Percentiles rank a stretch among this genome's conserved stretches.
Conservation (phyloP, 2,797 vertebrate species). For the Enteromius radiatus region DNA sequence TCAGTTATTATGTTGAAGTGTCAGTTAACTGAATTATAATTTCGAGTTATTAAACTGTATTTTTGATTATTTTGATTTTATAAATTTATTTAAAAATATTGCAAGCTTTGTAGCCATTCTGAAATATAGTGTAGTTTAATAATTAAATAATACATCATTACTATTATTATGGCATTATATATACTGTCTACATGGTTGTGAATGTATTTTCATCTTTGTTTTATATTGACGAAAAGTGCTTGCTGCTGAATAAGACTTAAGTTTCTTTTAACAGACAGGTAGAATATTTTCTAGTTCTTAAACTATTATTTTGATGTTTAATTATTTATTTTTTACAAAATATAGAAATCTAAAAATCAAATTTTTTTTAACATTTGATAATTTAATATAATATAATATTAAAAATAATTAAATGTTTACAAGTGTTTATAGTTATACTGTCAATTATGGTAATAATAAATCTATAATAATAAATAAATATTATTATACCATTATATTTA, state of each 20-base stretch:
- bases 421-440: background rate
- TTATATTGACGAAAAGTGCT: background rate
- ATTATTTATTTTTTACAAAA: background rate
- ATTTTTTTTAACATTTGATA: too few species aligned
- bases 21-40: background rate
- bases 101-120: background rate
- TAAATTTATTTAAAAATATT: background rate
- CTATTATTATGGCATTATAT: background rate
- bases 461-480: too few species aligned
- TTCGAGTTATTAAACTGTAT: background rate
- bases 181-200: background rate
- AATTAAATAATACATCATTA: background rate
- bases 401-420: too few species aligned
- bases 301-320: background rate
- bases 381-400: too few species aligned
- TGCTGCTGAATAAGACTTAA: too few species aligned
- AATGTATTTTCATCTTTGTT: background rate
- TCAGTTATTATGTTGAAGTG: background rate
- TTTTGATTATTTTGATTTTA: background rate
- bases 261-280: too few species aligned
- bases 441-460: background rate
- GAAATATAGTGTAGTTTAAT: background rate
- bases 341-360: background rate
- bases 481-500: background rate
- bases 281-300: background rate